phyloP scores from a whole-genome alignment of 2,113 vertebrate genomes.

The Amblyornis subalaris region DNA sequence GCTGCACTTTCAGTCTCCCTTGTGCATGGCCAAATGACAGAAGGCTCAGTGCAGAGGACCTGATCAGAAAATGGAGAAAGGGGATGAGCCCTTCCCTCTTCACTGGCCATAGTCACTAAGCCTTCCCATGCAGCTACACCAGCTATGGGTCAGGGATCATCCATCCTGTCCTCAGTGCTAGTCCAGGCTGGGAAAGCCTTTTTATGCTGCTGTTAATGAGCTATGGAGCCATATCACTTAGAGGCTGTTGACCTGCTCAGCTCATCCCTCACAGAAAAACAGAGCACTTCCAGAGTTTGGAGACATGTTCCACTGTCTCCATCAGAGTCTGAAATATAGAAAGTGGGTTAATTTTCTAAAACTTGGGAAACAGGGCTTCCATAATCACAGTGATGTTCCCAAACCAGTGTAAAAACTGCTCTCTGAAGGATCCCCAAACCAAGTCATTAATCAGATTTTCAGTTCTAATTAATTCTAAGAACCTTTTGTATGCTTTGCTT shows the following conservation, averaged over 20 bases:
- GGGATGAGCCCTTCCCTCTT: background rate
- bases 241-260: background rate
- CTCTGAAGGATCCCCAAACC: slow-evolving; percentile 9
- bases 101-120: background rate
- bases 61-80: background rate
- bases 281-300: background rate
- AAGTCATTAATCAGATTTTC: slow-evolving; percentile 34
- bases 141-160: background rate
- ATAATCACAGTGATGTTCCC: background rate
- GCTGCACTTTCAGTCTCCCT: background rate
- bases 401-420: background rate
- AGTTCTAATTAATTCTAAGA: slow-evolving; percentile 44
- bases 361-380: background rate
- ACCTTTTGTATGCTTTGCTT: slow-evolving; percentile 4
- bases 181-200: background rate
- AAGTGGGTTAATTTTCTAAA: background rate
- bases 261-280: background rate
- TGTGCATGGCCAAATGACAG: background rate
- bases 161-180: background rate
- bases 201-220: background rate
- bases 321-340: background rate
- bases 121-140: background rate
- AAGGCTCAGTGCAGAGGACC: background rate
- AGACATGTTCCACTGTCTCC: background rate
- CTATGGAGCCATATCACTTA: background rate